phyloP scores from a whole-genome alignment of 92 coral and sea anemone species.

The Epizoanthus scotinus region DNA sequence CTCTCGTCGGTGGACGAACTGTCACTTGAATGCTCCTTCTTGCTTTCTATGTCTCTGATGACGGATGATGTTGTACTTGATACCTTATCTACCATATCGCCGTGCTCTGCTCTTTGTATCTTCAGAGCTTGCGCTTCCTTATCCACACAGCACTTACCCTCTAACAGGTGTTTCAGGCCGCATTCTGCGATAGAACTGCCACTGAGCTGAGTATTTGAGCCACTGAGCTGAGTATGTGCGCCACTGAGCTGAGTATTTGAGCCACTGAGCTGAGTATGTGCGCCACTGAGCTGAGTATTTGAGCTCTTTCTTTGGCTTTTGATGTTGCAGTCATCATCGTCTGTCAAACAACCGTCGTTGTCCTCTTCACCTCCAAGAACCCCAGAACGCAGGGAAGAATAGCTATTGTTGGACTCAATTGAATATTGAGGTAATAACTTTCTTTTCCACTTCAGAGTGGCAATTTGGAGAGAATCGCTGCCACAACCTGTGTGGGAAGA shows the following conservation, averaged over 20 bases:
- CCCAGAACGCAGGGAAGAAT: constrained; percentile 23
- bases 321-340: constrained; percentile 7
- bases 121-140: too few relatives aligned
- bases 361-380: constrained; percentile 29
- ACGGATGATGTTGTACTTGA: neutral
- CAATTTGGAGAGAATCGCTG: neutral
- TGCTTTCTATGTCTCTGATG: neutral
- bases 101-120: too few relatives aligned
- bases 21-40: neutral
- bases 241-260: too few relatives aligned
- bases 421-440: neutral
- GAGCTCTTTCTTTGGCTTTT: too few relatives aligned
- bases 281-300: too few relatives aligned
- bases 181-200: too few relatives aligned
- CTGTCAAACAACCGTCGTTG: constrained; percentile 6
- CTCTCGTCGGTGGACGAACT: neutral
- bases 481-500: neutral
- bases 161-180: too few relatives aligned
- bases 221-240: too few relatives aligned
- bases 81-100: neutral
- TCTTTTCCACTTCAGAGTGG: neutral
- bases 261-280: too few relatives aligned
- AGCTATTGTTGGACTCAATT: constrained; percentile 15
- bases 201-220: too few relatives aligned
- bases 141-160: too few relatives aligned